Conservation (phyloP, 2,113 vertebrate species). For the Hylia prasina region DNA sequence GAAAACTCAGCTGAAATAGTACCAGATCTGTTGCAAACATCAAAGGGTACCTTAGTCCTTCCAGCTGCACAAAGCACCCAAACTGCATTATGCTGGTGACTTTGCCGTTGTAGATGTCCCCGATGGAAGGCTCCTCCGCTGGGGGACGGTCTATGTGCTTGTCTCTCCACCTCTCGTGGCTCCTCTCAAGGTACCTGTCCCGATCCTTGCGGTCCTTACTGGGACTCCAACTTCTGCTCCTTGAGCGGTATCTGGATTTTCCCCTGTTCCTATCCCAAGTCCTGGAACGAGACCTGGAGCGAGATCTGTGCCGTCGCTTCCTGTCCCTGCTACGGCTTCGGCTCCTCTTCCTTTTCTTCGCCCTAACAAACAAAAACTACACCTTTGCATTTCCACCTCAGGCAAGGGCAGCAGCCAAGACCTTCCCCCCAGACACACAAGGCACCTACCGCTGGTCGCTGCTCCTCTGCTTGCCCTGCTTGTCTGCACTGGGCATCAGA, state of each 20-base stretch:
- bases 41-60: slow-evolving; percentile 84
- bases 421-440: rapidly evolving
- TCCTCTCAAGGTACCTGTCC: slow-evolving; percentile 59
- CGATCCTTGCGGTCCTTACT: slow-evolving; percentile 72
- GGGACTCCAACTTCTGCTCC: slow-evolving; percentile 84
- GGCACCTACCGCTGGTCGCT: slow-evolving; percentile 79
- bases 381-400: not conserved
- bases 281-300: slow-evolving; percentile 84
- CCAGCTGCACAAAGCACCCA: slow-evolving; percentile 97
- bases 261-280: slow-evolving; percentile 76
- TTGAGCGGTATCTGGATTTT: slow-evolving; percentile 67
- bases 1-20: not conserved
- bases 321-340: slow-evolving; percentile 74
- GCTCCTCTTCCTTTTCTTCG: slow-evolving; percentile 77
- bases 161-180: slow-evolving; percentile 86
- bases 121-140: slow-evolving; percentile 91
- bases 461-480: slow-evolving; percentile 67
- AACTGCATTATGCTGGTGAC: slow-evolving; percentile 99
- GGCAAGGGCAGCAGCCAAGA: not conserved
- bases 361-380: not conserved
- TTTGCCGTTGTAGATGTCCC: slow-evolving; percentile 97
- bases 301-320: slow-evolving; percentile 64
- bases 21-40: not conserved
- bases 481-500: slow-evolving; percentile 85
- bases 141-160: slow-evolving; percentile 93